Evolutionary conservation across 2,888 invertebrate genomes (phyloP), one percentile per base, ranked within the genome.

Genomic region (Aporophyla nigra): DNA sequence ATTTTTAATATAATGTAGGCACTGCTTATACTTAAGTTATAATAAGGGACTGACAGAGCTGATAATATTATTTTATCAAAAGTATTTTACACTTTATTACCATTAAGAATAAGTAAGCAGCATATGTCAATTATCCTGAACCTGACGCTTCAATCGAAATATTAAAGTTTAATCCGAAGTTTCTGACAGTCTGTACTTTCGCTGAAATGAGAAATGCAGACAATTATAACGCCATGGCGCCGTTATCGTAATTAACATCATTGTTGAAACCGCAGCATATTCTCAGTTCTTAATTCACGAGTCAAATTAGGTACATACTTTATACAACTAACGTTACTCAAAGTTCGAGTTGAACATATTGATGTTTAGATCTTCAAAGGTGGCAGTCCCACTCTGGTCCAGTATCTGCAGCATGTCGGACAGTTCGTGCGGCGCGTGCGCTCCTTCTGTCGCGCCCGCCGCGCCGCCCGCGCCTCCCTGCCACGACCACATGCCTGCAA

Each of bases 331-430:
- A 82, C 59, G 83, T 89, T 95, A 96, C 89, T 96, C 96, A 87
- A 96, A 96, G 92, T 93, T 96, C 88, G 98, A 98, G 93, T 98
- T 99, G 94, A 99, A 99, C 99, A 99, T 99, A 91, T 98, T 98
- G 88, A 99, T 97, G 92, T 98, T 98, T 90, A 99, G 97, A 94
- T 99, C 99, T 93, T 99, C 99, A 93, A 99, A 99, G 49, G 98
- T 98, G 76, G 98, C 97, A 58, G 98, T 97, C 70, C 98, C 98
- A 89, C 98, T 98, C 93, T 98, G 98, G 95, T 99, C 98, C 75
- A 99, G 96, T 98, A 99, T 99, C 95, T 99, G 99, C 90, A 99
- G 97, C 99, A 99, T 99, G 91, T 99, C 99, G 24, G 98, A 98
- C 75, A 99, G 97, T 96, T 99, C 99, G 84, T 97, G 97, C 59